A percentile compares a stretch with the other conserved stretches of the same genome.
Conservation (phyloP, 2,888 invertebrate genomes). For the Aromia moschata region DNA sequence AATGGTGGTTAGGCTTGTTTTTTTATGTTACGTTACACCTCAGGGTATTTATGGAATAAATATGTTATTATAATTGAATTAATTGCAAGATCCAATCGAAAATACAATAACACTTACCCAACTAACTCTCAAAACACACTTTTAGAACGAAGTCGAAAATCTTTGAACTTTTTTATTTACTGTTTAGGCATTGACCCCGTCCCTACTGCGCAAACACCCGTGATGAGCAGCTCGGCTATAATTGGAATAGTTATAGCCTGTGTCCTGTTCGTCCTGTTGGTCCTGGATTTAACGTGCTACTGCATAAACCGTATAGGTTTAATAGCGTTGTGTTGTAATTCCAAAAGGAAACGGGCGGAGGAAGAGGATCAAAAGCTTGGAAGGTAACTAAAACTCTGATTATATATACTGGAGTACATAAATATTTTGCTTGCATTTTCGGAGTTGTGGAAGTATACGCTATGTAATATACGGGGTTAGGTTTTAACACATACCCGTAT, state of each 20-base stretch:
- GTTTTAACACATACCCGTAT: no score
- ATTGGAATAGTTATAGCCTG: slow-evolving; percentile 87
- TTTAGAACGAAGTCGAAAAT: no score
- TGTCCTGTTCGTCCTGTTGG: slow-evolving; percentile 79
- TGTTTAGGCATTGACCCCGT: slow-evolving; percentile 51
- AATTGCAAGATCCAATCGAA: slow-evolving; percentile 30
- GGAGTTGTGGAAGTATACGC: no score
- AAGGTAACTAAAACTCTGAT: slow-evolving; percentile 68
- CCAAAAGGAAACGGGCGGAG: slow-evolving; percentile 73
- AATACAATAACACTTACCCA: slow-evolving; percentile 10
- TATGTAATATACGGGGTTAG: no score
- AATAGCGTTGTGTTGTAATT: slow-evolving; percentile 73
- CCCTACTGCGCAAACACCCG: slow-evolving; percentile 62
- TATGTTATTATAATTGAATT: no score
- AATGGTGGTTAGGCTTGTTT: no score
- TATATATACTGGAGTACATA: no score
- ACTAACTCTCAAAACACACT: slow-evolving; percentile 11
- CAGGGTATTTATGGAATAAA: no score
- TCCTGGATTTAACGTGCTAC: slow-evolving; percentile 87
- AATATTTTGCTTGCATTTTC: no score
- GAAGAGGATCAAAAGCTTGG: slow-evolving; percentile 86
- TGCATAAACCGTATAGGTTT: slow-evolving; percentile 73
- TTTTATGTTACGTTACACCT: no score
- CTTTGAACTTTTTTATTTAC: slow-evolving; percentile 13
- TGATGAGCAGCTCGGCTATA: slow-evolving; percentile 78